Evolutionary conservation across 1,140 invertebrate species (phyloP), one percentile per base, ranked within the genome.

Genomic region (Oedothorax gibbosus): DNA sequence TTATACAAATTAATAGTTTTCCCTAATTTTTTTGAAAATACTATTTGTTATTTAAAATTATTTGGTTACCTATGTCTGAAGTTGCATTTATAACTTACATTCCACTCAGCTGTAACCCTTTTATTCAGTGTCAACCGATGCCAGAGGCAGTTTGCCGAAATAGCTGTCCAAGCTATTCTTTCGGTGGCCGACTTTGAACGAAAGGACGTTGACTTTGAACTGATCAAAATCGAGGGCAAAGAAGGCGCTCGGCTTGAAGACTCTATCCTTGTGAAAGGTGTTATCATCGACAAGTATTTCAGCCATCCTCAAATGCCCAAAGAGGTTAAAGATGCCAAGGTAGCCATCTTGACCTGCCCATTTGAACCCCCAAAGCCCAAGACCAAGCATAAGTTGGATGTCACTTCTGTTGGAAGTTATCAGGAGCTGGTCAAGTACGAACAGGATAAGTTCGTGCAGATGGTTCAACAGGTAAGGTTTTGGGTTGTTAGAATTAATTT

Each of bases 281-380:
- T 99, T 7, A 94, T 99, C 86, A 93, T 99, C 20, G 98, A 99
- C 89, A 99, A 99, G 91, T 98, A 99, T 86, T 97, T 99, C 92
- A 98, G 96, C 88, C 99, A 99, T 93, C 97, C 99, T 75, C 99
- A 99, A 92, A 99, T 99, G 99, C 98, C 98, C 2, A 99, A 96
- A 92, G 90, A 90, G 82, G 90, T 96, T 9, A 93, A 94, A 90
- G 93, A 99, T 91, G 98, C 97, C 0, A 98, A 98, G 90, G 91
- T 99, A 68, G 98, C 98, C 2, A 99, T 99, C 87, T 92, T 99
- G 8, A 99, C 99, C 15, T 99, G 99, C 91, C 97, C 99, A 86
- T 99, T 99, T 92, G 99, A 99, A 92, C 99, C 99, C 64, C 99
- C 99, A 35, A 99, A 99, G 92, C 99, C 99, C 18, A 99, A 99